Base-by-base conservation (phyloP, 1,140 invertebrate species). In the Leucophenga varia region DNA sequence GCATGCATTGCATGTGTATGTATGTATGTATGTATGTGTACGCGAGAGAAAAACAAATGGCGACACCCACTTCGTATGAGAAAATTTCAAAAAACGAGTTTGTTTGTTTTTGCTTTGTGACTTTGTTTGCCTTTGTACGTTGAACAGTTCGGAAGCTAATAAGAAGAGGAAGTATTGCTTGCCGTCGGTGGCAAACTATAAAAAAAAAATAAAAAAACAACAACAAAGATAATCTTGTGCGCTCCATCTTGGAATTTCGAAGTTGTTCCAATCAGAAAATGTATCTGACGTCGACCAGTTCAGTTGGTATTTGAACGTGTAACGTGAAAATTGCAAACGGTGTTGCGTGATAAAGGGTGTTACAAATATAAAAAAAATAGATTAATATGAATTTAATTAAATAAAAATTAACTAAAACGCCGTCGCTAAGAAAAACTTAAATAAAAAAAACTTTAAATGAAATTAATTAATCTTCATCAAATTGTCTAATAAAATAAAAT, bases 51-150 rank as follows among this genome's bases (percentile, higher is more conserved):
- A 28, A 36, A 28, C 25, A 34, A 42, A 41, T 48, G 64, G 59
- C 59, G 60, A 67, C 64, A 61, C 64, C 64, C 64, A 64, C 64
- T 69, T 68, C 45, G 31, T 43, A 38, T 40, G 42, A 38, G 40
- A 16, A 6, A 13, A 16, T 13, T 34, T 34, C 32, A 38, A 31
- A 6, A 57, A 69, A 69, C 64, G 53, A 57, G 64, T 68, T 68
- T 68, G 64, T 63, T 67, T 68, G 63, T n/a, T n/a, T n/a, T n/a
- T n/a, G n/a, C n/a, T n/a, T n/a, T n/a, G n/a, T 54, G 49, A 41
- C 32, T 30, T 46, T 65, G 61, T 64, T 65, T 49, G 50, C n/a
- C 41, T 47, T 55, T 19, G 53, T 38, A 32, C 49, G 53, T 43
- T n/a, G n/a, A n/a, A n/a, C n/a, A n/a, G n/a, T n/a, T 55, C 43